Evolutionary conservation across 2,888 invertebrate species (phyloP).

Genomic region (Zygaena filipendulae): DNA sequence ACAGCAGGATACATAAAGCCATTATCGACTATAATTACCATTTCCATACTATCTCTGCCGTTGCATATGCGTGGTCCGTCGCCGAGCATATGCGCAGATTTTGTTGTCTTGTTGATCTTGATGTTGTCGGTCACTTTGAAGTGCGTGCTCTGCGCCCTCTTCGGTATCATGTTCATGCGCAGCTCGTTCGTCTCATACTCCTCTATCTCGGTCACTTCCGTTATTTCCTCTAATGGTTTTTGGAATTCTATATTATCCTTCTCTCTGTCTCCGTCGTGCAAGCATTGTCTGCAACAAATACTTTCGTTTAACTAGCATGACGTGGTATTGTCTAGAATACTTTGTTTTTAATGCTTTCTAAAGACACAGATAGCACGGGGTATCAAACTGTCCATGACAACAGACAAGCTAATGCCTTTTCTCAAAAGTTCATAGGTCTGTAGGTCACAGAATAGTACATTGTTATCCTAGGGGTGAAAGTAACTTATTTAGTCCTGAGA

Average conservation of each 20-base stretch:
- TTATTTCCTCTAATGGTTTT: constrained; percentile 18
- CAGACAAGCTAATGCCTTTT: no score
- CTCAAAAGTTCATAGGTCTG: no score
- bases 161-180: constrained; percentile 32
- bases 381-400: no score
- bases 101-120: constrained; percentile 41
- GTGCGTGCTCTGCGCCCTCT: constrained; percentile 50
- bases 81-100: constrained; percentile 49
- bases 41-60: constrained; percentile 22
- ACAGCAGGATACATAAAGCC: no score
- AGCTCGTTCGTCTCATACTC: constrained; percentile 22
- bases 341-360: no score
- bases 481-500: no score
- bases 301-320: not conserved
- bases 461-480: no score
- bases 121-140: constrained; percentile 26
- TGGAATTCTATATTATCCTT: constrained; percentile 13
- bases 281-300: constrained; percentile 22
- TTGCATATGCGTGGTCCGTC: constrained; percentile 21
- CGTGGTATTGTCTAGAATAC: no score
- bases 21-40: constrained; percentile 27
- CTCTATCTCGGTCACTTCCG: constrained; percentile 22
- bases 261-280: constrained; percentile 15
- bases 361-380: no score
- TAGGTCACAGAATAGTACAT: no score